phyloP scores from a whole-genome alignment of 23 tunicate species.

The Halocynthia roretzi region DNA sequence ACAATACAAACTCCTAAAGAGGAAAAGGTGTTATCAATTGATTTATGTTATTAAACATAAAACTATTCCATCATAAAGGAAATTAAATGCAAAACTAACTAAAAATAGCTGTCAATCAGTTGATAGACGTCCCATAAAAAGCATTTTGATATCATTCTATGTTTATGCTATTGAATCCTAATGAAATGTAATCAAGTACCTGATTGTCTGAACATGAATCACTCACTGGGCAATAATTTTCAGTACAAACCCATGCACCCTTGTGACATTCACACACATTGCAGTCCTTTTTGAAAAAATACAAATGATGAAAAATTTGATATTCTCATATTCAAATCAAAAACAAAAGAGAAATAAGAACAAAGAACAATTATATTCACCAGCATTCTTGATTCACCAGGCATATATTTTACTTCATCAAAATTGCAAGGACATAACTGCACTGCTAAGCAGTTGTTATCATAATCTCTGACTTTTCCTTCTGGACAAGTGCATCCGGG shows the following conservation, averaged over 20 bases:
- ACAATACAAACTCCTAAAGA: constrained; percentile 74
- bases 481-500: constrained; percentile 96
- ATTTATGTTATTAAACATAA: too few species aligned
- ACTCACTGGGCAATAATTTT: constrained; percentile 83
- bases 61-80: too few species aligned
- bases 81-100: too few species aligned
- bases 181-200: constrained; percentile 6
- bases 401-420: constrained; percentile 68
- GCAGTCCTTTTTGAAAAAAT: constrained; percentile 68
- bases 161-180: too few species aligned
- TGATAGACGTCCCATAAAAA: not conserved
- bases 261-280: constrained; percentile 98
- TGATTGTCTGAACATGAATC: constrained; percentile 79
- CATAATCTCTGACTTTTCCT: constrained; percentile 87
- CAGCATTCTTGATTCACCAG: constrained; percentile 94
- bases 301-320: not conserved
- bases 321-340: not conserved
- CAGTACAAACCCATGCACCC: constrained; percentile 98
- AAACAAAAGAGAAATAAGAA: not conserved
- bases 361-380: constrained; percentile 23
- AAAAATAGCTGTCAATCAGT: not conserved
- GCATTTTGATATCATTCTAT: not conserved
- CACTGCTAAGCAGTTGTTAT: constrained; percentile 68
- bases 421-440: constrained; percentile 87
- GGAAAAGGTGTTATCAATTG: not conserved